Percentiles rank a stretch among this genome's conserved stretches.
Conservation (phyloP, 2,113 vertebrate species). For the Cyphomyrus plagiostoma region DNA sequence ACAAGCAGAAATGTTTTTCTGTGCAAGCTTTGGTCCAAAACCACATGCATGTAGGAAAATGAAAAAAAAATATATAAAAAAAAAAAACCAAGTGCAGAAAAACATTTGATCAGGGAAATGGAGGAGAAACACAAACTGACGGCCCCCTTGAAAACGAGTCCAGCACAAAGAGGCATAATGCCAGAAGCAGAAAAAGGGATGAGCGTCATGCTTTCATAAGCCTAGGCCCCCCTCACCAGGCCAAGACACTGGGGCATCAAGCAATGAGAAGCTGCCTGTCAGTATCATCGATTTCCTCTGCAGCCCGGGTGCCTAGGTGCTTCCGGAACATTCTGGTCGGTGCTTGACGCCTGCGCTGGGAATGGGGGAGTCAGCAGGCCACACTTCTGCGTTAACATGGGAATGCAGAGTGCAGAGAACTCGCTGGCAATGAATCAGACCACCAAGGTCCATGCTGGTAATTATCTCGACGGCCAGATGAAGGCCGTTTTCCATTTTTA, state of each 20-base stretch:
- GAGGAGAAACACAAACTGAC: background rate
- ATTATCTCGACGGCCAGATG: conserved; percentile 39
- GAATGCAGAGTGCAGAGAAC: background rate
- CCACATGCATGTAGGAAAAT: too few species aligned
- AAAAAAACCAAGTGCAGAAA: conserved; percentile 15
- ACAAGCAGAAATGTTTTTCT: background rate
- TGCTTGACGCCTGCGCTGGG: background rate
- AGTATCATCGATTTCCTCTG: background rate
- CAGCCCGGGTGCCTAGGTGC: background rate
- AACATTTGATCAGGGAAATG: background rate
- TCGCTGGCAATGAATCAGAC: conserved; percentile 12
- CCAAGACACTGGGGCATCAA: conserved; percentile 17
- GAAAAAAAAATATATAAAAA: background rate
- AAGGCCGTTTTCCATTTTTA: conserved; percentile 42
- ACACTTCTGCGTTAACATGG: background rate
- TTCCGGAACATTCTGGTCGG: conserved; percentile 19
- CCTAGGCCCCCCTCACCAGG: background rate
- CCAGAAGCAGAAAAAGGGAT: background rate
- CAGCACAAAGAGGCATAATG: background rate
- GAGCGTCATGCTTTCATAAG: background rate
- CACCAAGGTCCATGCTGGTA: conserved; percentile 27
- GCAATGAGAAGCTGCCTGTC: conserved; percentile 20
- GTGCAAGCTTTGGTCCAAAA: background rate
- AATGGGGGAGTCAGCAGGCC: background rate
- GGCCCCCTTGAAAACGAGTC: background rate